Conservation (phyloP, 2,888 invertebrate species). For the Ormyrus pomaceus region DNA sequence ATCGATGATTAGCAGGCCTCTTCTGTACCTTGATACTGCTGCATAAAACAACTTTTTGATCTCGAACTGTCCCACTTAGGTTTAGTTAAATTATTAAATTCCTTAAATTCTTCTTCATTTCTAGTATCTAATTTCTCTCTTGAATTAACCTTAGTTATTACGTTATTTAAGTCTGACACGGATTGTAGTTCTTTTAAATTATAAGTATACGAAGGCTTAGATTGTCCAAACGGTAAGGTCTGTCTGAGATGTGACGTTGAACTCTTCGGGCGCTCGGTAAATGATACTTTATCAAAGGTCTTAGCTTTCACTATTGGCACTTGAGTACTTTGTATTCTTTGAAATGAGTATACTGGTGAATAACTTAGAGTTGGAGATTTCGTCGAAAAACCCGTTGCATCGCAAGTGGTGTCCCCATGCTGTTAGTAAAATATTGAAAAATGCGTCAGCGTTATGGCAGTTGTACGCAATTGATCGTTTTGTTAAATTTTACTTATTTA, state of each 20-base stretch:
- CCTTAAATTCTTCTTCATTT: constrained; percentile 63
- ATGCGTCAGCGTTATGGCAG: constrained; percentile 55
- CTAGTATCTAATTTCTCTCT: constrained; percentile 64
- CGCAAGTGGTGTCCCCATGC: constrained; percentile 77
- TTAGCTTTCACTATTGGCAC: constrained; percentile 61
- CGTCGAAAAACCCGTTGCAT: constrained; percentile 64
- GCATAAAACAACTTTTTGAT: constrained; percentile 69
- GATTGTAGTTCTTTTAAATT: constrained; percentile 68
- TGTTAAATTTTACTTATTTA: not conserved
- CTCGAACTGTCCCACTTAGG: constrained; percentile 71
- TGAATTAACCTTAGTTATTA: constrained; percentile 53
- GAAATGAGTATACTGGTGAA: constrained; percentile 65
- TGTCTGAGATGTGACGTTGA: constrained; percentile 63
- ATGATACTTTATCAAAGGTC: constrained; percentile 64
- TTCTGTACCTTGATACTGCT: constrained; percentile 74
- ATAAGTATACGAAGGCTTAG: constrained; percentile 62
- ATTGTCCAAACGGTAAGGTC: constrained; percentile 62
- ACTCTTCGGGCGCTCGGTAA: constrained; percentile 60
- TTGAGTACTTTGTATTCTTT: constrained; percentile 63
- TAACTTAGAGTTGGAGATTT: constrained; percentile 66
- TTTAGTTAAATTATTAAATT: constrained; percentile 66
- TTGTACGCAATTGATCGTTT: not conserved
- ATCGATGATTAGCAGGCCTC: constrained; percentile 61
- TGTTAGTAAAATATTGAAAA: constrained; percentile 78
- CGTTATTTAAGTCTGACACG: constrained; percentile 64